Evolutionary conservation across 2,113 vertebrate species (phyloP).

Genomic region (Hippopotamus amphibius): DNA sequence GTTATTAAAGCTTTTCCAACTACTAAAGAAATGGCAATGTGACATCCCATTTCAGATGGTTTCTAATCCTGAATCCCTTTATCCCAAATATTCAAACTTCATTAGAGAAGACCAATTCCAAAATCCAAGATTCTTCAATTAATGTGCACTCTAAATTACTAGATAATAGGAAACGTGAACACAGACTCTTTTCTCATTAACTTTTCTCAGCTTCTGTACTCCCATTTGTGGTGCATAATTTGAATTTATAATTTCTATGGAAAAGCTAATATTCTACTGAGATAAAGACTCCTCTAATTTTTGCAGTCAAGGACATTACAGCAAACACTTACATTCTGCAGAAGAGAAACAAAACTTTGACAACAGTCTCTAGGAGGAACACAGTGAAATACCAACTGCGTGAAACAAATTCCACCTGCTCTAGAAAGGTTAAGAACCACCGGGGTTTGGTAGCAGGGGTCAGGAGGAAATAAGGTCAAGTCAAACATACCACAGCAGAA

Average conservation of each 20-base stretch:
- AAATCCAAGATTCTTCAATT: conserved; percentile 37
- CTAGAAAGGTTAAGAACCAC: neutral
- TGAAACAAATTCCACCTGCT: neutral
- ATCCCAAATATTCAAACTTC: conserved; percentile 47
- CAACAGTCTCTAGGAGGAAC: neutral
- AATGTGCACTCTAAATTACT: conserved; percentile 23
- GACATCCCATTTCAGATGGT: neutral
- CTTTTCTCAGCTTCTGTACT: conserved; percentile 32
- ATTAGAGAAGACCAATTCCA: conserved; percentile 23
- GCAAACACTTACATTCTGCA: neutral
- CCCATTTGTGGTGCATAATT: neutral
- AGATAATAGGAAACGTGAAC: conserved; percentile 49
- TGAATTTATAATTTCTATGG: conserved; percentile 51
- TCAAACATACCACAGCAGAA: neutral
- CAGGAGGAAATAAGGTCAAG: neutral
- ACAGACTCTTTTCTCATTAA: conserved; percentile 29
- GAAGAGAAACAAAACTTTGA: conserved; percentile 23
- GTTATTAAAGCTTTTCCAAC: conserved; percentile 21
- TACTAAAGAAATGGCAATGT: neutral
- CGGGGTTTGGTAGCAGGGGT: neutral
- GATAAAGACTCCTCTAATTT: conserved; percentile 56
- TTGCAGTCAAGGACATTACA: conserved; percentile 1
- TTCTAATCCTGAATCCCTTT: conserved; percentile 21
- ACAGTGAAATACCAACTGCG: neutral
- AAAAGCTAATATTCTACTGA: conserved; percentile 39